Base-by-base conservation (phyloP, 1,140 invertebrate species). In the Vanessa tameamea region DNA sequence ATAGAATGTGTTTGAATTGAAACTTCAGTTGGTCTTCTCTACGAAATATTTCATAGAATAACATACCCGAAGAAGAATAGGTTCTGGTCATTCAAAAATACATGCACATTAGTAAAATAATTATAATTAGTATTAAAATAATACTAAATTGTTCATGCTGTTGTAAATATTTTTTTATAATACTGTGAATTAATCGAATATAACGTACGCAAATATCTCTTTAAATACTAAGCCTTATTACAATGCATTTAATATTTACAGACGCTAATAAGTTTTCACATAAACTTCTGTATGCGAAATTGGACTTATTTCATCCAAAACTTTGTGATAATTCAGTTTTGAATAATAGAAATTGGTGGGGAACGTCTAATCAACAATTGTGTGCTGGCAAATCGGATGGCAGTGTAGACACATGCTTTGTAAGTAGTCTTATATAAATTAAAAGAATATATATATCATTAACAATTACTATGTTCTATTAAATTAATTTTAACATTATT, bases 401-500 rank as follows among this genome's bases (percentile, higher is more conserved):
- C 11, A 81, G 82, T 0, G 73, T 82, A 4, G 86, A 86, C 50
- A 71, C 83, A n/a, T 87, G 86, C 65, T 78, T 84, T 80, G 86
- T 86, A 77, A 57, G 47, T 47, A 12, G 16, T 50, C 16, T 26
- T 23, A 4, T 23, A 23, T 23, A 59, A 13, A 9, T 12, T 23
- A n/a, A 23, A 23, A 9, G 4, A 20, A 20, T 6, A 23, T 2
- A 59, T 43, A 8, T 1, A 50, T 50, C 13, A 43, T 50, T 47
- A 47, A 15, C 3, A 14, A 14, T 48, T 48, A 48, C 47, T 12
- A 50, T n/a, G 48, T 50, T 50, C 48, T 1, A 15, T 48, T 15
- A 13, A 50, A 50, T 14, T 6, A n/a, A 50, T 53, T 53, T 3
- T n/a, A n/a, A 53, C n/a, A 53, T 53, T n/a, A 59, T 86, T 87